Evolutionary conservation across 2,113 vertebrate species (phyloP), one percentile per base, ranked within the genome.

Genomic region (Rhegmatorhina hoffmannsi): DNA sequence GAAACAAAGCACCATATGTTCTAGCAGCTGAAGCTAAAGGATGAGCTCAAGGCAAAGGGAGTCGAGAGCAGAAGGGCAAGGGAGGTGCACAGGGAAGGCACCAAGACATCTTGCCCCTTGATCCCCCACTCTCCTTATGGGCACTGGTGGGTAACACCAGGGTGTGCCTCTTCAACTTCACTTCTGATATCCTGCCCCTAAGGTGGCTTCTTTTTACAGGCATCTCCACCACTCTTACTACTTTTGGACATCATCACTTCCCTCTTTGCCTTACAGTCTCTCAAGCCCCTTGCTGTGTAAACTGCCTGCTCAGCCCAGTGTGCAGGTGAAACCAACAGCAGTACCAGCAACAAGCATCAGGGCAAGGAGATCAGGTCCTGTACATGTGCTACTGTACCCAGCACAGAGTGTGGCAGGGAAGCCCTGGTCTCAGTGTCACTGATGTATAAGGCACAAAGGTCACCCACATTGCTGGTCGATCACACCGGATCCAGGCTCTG

Each of bases 311-410:
- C 38, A 84, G 68, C 46, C 63, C 28, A 1, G 47, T 28, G 34
- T 15, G 58, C 28, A 26, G 49, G 38, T 33, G 49, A 23, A 63
- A 16, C 25, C 43, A 33, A 2, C 1, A 20, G 49, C 50, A 17
- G 9, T 6, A 17, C 29, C 31, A 58, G 31, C 47, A 53, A 3
- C n/a, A 75, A 66, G 34, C 25, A 0, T 3, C 1, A 1, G 29
- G 40, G 16, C 40, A 53, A 49, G 28, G 26, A 49, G 26, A 6
- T 33, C n/a, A 43, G 13, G 36, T 34, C 24, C 43, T 56, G 46
- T 38, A 11, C 3, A 0, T 29, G 44, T 87, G 74, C 64, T 73
- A 0, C 26, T 13, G 56, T 82, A 43, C 47, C 60, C 50, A 63
- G 62, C 60, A 34, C 34, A 24, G 69, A 56, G 24, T 29, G 8